phyloP scores from a whole-genome alignment of 2,888 invertebrate species.

The Deilephila porcellus region DNA sequence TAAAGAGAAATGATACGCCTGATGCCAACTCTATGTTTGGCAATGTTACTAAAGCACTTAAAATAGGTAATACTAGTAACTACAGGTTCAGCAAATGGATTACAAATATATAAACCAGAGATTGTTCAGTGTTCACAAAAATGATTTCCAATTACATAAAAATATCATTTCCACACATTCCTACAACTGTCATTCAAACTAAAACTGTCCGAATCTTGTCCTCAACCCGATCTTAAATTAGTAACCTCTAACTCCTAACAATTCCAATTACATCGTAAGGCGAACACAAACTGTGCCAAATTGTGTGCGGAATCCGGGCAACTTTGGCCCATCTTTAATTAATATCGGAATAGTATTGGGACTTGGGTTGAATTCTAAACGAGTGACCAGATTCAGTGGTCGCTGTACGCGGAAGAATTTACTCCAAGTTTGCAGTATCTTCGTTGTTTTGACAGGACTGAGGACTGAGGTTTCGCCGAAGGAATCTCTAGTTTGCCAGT shows the following conservation, averaged over 20 bases:
- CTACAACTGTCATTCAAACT: slow-evolving; percentile 35
- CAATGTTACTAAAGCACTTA: too few species aligned
- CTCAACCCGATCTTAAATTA: slow-evolving; percentile 71
- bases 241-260: slow-evolving; percentile 74
- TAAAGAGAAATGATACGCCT: too few species aligned
- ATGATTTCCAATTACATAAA: too few species aligned
- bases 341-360: slow-evolving; percentile 63
- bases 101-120: too few species aligned
- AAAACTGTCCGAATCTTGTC: slow-evolving; percentile 56
- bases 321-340: slow-evolving; percentile 74
- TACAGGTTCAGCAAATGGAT: too few species aligned
- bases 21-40: too few species aligned
- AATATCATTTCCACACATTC: neutral
- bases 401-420: neutral
- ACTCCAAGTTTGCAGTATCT: neutral
- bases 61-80: too few species aligned
- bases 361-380: slow-evolving; percentile 58
- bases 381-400: slow-evolving; percentile 39
- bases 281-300: slow-evolving; percentile 62
- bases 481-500: neutral
- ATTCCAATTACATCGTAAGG: slow-evolving; percentile 77
- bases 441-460: slow-evolving; percentile 17
- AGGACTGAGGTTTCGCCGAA: neutral
- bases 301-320: slow-evolving; percentile 66
- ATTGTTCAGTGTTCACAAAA: too few species aligned